Base-by-base conservation (phyloP, 1,140 invertebrate genomes). In the Spodoptera litura region DNA sequence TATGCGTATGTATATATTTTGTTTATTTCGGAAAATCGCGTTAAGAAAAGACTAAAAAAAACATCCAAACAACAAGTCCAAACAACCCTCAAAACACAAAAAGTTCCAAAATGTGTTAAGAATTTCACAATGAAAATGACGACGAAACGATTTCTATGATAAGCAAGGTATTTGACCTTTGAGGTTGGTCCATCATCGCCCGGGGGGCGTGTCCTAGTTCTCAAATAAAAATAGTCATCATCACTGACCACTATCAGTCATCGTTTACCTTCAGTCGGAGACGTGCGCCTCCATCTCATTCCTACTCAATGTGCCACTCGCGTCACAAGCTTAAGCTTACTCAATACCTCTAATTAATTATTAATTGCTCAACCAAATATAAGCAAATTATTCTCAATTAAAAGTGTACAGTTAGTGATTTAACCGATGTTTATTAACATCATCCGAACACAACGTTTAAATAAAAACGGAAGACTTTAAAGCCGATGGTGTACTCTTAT, bases 221-320 rank as follows among this genome's bases (percentile, higher is more conserved):
- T 73, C 35, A 49, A 44, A 77, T 77, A 77, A 77, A 77, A 77
- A 77, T 77, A 77, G 49, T 68, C 74, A 77, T 68, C 74, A 68
- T 11, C 52, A 52, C 53, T 15, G 51, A 49, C 51, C 62, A 77
- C 27, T 56, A 77, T 58, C 74, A 77, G 74, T 77, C 61, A 77
- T 68, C 61, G 62, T 51, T 58, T 44, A 68, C 31, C 59, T 52
- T 5, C 10, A 52, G 61, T 58, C 74, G 53, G 59, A 52, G 25
- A 77, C 74, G 74, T 77, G 51, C 61, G 73, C 13, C n/a, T 31
- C 51, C 53, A 52, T 44, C 15, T 77, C 38, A 68, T 58, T 38
- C n/a, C 44, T 8, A 25, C 38, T 55, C 44, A 64, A 64, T 64
- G 58, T 31, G 64, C 38, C 38, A 44, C 44, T 13, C 71, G 5